Evolutionary conservation across 2,113 vertebrate genomes (phyloP).

Genomic region (Gadus macrocephalus): DNA sequence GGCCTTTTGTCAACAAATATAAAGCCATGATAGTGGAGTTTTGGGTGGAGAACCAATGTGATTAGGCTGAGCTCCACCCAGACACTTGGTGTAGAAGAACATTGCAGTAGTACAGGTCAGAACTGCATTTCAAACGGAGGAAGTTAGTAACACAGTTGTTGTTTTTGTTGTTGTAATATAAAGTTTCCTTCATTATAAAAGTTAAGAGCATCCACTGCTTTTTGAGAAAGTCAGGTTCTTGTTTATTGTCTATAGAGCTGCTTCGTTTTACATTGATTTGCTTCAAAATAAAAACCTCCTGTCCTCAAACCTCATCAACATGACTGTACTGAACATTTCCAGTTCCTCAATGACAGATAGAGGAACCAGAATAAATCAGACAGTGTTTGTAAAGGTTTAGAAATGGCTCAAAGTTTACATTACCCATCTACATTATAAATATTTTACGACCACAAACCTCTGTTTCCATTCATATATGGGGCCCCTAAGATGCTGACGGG

Average conservation of each 20-base stretch:
- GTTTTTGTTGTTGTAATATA: slow-evolving; percentile 23
- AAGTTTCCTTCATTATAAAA: slow-evolving; percentile 51
- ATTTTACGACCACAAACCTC: slow-evolving; percentile 2
- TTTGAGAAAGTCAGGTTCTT: slow-evolving; percentile 28
- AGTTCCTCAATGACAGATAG: no score
- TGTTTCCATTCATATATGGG: no score
- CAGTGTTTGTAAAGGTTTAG: neutral
- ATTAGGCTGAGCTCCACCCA: slow-evolving; percentile 7
- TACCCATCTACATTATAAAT: slow-evolving; percentile 2
- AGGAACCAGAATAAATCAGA: no score
- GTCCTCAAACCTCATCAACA: slow-evolving; percentile 6
- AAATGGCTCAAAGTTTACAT: slow-evolving; percentile 1
- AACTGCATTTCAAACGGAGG: slow-evolving; percentile 4
- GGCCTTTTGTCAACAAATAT: no score
- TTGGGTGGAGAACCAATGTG: neutral
- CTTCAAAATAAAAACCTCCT: slow-evolving; percentile 18
- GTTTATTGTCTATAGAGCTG: slow-evolving; percentile 29
- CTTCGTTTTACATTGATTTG: slow-evolving; percentile 21
- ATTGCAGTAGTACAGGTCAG: slow-evolving; percentile 1
- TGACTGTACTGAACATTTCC: slow-evolving; percentile 14
- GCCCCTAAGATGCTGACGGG: neutral
- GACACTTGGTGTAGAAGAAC: neutral
- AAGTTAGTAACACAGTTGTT: slow-evolving; percentile 17
- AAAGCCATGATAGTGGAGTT: no score
- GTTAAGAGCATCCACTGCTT: slow-evolving; percentile 32